Evolutionary conservation across 2,113 vertebrate species (phyloP).

Genomic region (Lamprotornis superbus): DNA sequence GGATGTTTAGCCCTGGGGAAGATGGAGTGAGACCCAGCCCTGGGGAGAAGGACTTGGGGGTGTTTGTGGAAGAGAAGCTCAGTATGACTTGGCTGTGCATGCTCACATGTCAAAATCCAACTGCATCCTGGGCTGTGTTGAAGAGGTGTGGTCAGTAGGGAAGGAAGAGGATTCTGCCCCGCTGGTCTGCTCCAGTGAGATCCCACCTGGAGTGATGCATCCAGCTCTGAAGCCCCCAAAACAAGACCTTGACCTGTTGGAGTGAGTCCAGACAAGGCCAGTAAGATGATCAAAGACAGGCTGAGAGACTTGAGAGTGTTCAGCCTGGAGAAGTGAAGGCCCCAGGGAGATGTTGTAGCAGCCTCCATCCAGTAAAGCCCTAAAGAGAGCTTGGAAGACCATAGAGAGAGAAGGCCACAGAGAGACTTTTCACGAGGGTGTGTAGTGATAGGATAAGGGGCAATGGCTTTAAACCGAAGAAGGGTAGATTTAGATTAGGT

Average conservation of each 20-base stretch:
- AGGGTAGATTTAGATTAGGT: background rate
- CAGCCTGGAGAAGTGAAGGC: background rate
- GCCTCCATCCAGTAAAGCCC: background rate
- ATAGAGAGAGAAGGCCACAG: background rate
- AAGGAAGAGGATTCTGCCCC: too few relatives aligned
- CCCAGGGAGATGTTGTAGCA: background rate
- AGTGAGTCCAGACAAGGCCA: background rate
- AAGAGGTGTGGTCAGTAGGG: background rate
- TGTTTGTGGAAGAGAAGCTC: background rate
- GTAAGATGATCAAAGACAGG: background rate
- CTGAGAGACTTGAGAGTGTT: background rate
- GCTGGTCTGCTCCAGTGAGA: background rate
- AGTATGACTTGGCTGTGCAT: background rate
- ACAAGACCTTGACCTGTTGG: background rate
- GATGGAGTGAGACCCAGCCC: background rate
- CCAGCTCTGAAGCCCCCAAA: background rate
- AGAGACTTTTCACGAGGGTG: background rate
- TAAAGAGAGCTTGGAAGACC: background rate
- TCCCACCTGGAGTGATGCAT: background rate
- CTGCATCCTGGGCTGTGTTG: accelerated
- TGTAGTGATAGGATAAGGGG: background rate
- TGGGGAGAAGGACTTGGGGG: background rate
- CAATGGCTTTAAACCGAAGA: background rate
- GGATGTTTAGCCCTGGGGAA: background rate
- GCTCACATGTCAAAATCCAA: accelerated